Conservation (phyloP, 1,140 invertebrate species). For the Platyscapa corneri region DNA sequence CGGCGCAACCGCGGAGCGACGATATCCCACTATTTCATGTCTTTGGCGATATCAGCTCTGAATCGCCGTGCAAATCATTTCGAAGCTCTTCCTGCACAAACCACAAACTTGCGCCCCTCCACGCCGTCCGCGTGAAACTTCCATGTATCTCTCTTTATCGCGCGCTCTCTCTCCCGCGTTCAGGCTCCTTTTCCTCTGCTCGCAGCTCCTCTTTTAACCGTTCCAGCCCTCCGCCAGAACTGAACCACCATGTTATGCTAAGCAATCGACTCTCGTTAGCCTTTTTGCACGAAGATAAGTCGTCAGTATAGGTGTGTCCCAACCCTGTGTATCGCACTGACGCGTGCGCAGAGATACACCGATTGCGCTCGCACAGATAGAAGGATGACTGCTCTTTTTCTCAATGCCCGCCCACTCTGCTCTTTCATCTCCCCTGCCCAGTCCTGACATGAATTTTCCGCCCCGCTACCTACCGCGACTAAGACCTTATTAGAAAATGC, state of each 20-base stretch:
- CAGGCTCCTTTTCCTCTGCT: not conserved
- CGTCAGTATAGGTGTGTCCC: not conserved
- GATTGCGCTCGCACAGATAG: not conserved
- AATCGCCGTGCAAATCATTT: conserved; percentile 60
- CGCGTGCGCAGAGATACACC: not conserved
- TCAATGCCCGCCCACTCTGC: not conserved
- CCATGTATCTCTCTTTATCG: conserved; percentile 36
- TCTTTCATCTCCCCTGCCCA: not conserved
- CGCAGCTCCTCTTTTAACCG: conserved; percentile 39
- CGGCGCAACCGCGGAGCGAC: not conserved
- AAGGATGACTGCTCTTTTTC: not conserved
- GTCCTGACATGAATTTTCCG: not conserved
- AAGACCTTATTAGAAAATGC: not conserved
- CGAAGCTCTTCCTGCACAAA: conserved; percentile 45
- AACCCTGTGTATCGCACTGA: not conserved
- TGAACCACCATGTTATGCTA: conserved; percentile 60
- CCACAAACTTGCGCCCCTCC: not conserved
- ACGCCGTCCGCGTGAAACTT: not conserved
- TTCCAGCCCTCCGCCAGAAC: not conserved
- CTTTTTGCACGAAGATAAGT: conserved; percentile 55
- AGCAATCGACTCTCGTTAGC: conserved; percentile 61
- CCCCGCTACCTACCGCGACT: not conserved
- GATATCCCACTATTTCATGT: conserved; percentile 64
- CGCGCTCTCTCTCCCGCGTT: not conserved
- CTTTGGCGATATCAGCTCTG: conserved; percentile 60